Conservation (phyloP, 2,113 vertebrate genomes). For the Nipponia nippon region DNA sequence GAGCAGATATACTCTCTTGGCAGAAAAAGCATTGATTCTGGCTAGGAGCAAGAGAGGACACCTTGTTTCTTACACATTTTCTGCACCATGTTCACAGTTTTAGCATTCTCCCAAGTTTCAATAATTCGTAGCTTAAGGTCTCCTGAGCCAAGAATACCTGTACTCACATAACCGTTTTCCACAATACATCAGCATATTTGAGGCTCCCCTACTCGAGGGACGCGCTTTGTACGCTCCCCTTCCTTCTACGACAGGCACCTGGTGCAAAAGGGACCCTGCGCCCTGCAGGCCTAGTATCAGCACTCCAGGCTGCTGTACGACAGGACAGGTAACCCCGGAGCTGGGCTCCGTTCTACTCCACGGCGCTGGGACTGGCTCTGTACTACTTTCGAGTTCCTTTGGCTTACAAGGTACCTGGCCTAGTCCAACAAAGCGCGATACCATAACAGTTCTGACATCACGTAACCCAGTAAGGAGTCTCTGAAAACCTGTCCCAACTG, state of each 20-base stretch:
- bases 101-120: background rate
- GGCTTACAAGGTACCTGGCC: rapidly evolving
- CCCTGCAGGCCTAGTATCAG: rapidly evolving
- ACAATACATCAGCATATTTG: rapidly evolving
- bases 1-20: background rate
- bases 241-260: background rate
- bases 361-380: rapidly evolving
- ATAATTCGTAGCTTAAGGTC: rapidly evolving
- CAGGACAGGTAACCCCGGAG: no score
- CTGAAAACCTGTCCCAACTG: background rate
- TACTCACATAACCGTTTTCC: background rate
- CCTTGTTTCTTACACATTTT: background rate
- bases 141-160: background rate
- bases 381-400: rapidly evolving
- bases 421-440: rapidly evolving
- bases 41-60: background rate
- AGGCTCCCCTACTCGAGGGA: background rate
- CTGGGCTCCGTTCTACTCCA: no score
- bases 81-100: background rate
- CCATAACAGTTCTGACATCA: background rate
- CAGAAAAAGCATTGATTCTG: rapidly evolving
- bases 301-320: background rate
- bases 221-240: rapidly evolving
- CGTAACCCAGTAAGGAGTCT: rapidly evolving
- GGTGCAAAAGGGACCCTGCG: no score